A percentile compares a stretch with the other conserved stretches of the same genome.
Evolutionary conservation across 2,888 invertebrate species (phyloP).

Genomic region (Zele albiditarsus): DNA sequence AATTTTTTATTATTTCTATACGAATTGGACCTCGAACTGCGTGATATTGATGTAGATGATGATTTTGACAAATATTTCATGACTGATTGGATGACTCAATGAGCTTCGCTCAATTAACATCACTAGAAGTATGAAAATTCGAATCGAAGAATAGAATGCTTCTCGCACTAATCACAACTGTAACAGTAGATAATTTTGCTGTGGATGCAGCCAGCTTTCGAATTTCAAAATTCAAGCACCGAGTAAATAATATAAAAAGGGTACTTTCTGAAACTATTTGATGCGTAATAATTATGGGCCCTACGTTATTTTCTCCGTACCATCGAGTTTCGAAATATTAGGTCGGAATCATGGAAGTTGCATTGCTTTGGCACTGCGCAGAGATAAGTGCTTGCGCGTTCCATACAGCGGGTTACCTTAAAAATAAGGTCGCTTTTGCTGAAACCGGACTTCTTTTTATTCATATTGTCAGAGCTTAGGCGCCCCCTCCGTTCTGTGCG

Average conservation of each 20-base stretch:
- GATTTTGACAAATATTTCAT: too few relatives aligned
- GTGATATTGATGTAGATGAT: too few relatives aligned
- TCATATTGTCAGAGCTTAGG: conserved; percentile 92
- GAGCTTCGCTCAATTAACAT: neutral
- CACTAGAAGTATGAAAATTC: too few relatives aligned
- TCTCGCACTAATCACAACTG: too few relatives aligned
- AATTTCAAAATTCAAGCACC: neutral
- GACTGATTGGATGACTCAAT: neutral
- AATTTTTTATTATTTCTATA: conserved; percentile 18
- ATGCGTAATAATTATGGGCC: neutral
- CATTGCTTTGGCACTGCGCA: conserved; percentile 56
- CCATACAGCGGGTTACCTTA: conserved; percentile 89
- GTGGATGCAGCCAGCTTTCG: too few relatives aligned
- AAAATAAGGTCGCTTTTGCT: conserved; percentile 98
- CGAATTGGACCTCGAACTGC: conserved; percentile 5
- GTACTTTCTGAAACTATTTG: neutral
- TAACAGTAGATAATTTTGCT: too few relatives aligned
- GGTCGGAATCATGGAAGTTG: conserved; percentile 48
- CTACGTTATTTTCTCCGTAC: conserved; percentile 43
- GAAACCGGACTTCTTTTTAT: conserved; percentile 92
- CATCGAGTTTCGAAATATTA: conserved; percentile 58
- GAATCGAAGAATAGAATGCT: too few relatives aligned
- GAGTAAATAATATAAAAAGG: neutral
- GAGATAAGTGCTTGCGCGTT: conserved; percentile 68
- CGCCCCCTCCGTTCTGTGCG: conserved; percentile 97